These are phyloP conservation scores for Psylliodes chrysocephalus DNA, from an alignment of 2,888 invertebrate species.

Conservation along the genomic window DNA sequence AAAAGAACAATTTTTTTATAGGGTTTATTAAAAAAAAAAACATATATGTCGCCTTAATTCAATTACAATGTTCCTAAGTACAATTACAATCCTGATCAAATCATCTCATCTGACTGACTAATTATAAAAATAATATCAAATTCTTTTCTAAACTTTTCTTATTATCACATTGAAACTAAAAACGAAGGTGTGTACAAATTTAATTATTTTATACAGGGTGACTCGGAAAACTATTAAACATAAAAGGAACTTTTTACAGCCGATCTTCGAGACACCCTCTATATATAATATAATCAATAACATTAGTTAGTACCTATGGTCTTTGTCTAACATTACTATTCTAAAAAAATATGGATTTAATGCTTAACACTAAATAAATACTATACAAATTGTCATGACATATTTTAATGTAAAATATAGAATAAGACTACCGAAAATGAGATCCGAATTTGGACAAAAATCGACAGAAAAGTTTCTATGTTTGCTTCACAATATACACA, in stretches of 20 bases:
- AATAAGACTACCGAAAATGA: no score
- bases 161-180: constrained; percentile 46
- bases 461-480: no score
- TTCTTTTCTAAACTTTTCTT: constrained; percentile 41
- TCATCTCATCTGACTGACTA: constrained; percentile 30
- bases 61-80: constrained; percentile 38
- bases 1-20: no score
- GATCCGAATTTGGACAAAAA: no score
- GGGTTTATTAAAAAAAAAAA: constrained; percentile 31
- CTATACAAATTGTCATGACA: constrained; percentile 48
- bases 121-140: constrained; percentile 46
- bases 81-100: constrained; percentile 37
- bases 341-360: constrained; percentile 42
- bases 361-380: constrained; percentile 48
- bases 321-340: constrained; percentile 32
- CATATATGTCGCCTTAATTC: constrained; percentile 34
- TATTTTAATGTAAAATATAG: background rate
- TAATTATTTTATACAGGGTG: background rate
- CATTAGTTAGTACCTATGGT: constrained; percentile 21
- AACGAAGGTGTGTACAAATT: constrained; percentile 32
- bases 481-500: no score
- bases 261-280: constrained; percentile 6
- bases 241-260: constrained; percentile 2
- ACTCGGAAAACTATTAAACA: constrained; percentile 7
- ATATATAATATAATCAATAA: constrained; percentile 2